phyloP scores from a whole-genome alignment of 2,888 invertebrate species.

The Drosophila flavopinicola region DNA sequence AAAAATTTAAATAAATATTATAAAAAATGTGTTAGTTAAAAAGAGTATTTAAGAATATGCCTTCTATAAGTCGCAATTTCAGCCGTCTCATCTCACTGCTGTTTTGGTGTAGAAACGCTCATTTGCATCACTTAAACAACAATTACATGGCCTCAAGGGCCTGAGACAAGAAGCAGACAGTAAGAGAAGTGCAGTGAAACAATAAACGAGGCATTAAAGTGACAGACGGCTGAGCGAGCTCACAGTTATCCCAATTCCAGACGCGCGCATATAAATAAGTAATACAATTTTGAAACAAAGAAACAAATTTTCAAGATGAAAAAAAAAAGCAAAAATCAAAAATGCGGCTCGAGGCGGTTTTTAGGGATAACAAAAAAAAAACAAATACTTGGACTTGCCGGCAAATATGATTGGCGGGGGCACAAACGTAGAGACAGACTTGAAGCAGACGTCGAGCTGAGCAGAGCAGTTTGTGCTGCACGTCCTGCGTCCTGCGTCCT shows the following conservation, averaged over 20 bases:
- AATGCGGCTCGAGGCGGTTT: slow-evolving; percentile 50
- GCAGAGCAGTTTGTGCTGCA: slow-evolving; percentile 8
- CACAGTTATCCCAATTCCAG: slow-evolving; percentile 16
- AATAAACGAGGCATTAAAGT: slow-evolving; percentile 59
- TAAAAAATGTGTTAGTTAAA: neutral
- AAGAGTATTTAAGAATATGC: slow-evolving; percentile 14
- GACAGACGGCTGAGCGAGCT: slow-evolving; percentile 45
- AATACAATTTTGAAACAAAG: slow-evolving; percentile 36
- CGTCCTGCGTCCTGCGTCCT: slow-evolving; percentile 2
- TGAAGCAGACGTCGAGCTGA: slow-evolving; percentile 41
- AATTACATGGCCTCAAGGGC: slow-evolving; percentile 64
- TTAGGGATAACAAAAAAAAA: neutral
- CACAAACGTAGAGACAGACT: slow-evolving; percentile 45
- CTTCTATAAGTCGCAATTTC: neutral
- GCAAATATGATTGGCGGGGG: slow-evolving; percentile 48
- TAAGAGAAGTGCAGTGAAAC: slow-evolving; percentile 40
- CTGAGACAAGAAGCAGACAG: slow-evolving; percentile 2
- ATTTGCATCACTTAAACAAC: slow-evolving; percentile 74
- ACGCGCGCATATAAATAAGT: slow-evolving; percentile 51
- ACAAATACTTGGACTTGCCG: slow-evolving; percentile 14
- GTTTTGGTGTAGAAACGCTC: slow-evolving; percentile 51
- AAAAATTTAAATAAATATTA: neutral
- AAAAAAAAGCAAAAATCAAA: slow-evolving; percentile 45
- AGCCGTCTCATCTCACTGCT: slow-evolving; percentile 15
- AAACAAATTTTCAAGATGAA: slow-evolving; percentile 2